Evolutionary conservation across 2,113 vertebrate species (phyloP).

Genomic region (Pomatostomus ruficeps): DNA sequence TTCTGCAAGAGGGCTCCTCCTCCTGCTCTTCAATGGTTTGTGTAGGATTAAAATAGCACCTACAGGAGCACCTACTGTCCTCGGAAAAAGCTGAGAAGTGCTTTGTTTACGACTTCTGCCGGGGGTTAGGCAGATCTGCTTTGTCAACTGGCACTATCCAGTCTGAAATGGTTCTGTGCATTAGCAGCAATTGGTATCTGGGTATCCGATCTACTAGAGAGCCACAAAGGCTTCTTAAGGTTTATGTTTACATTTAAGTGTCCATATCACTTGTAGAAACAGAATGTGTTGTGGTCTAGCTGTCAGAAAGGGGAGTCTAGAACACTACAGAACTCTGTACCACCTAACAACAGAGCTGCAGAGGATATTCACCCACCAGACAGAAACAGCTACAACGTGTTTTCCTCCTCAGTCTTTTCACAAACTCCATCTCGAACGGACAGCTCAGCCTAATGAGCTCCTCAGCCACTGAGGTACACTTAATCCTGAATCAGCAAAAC

Average conservation of each 20-base stretch:
- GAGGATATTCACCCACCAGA: not conserved
- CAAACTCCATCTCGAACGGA: not conserved
- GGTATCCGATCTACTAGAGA: not conserved
- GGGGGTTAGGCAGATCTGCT: not conserved
- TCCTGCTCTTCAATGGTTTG: not conserved
- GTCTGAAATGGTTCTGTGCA: not conserved
- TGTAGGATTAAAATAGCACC: not conserved
- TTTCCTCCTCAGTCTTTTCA: not conserved
- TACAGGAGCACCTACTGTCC: not conserved
- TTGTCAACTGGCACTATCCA: not conserved
- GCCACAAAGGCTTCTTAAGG: not conserved
- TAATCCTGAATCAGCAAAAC: conserved; percentile 71
- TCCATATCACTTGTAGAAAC: not conserved
- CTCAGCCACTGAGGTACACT: conserved; percentile 14
- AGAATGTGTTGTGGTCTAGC: not conserved
- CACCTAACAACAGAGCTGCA: not conserved
- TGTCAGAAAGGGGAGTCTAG: not conserved
- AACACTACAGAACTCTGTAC: not conserved
- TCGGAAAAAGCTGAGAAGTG: not conserved
- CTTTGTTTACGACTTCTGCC: not conserved
- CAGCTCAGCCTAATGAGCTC: conserved; percentile 10
- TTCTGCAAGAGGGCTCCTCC: conserved; percentile 3
- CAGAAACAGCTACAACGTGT: not conserved
- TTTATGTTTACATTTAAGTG: not conserved
- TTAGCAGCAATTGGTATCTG: not conserved